Evolutionary conservation across 1,140 invertebrate genomes (phyloP), one percentile per base, ranked within the genome.

Genomic region (Drosophila mayri): DNA sequence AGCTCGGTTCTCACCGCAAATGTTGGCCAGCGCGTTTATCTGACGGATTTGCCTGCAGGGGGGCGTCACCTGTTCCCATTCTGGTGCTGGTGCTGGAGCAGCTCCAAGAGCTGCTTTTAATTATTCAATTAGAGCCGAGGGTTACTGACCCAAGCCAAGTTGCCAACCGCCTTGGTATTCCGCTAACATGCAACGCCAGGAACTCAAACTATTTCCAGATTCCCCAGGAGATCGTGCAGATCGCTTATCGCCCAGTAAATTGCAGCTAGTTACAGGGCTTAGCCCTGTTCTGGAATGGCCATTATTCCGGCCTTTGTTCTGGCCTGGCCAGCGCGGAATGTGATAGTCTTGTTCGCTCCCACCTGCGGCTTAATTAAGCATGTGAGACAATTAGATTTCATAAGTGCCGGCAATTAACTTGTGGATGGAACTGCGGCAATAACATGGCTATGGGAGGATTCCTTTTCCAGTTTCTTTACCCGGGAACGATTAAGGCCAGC

Each of bases 111-210:
- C 50, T 57, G 61, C 55, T 46, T 65, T 75, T 81, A 88, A 90
- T 88, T 84, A 74, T 84, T 84, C 77, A 88, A 90, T 90, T 78
- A 84, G 70, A 72, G 37, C 3, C n/a, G 37, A 47, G 55, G 79
- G 64, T 83, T 60, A 88, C 44, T 85, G 78, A 87, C 76, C 79
- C 46, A 44, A 30, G 43, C 16, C 61, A 50, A 66, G 57, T 22
- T 62, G 57, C 57, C 22, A 46, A 52, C 60, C 61, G 25, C 44
- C 50, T 20, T 81, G 65, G 37, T 57, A 76, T 83, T 66, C 75
- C 22, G 60, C 57, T 76, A 16, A 76, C 80, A 74, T 83, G 79
- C 41, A 87, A 57, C 54, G 25, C 52, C 44, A 67, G 82, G 76
- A 65, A 88, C 83, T 68, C 67, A 38, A 84, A 64, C 68, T 80